Conservation (phyloP, 30 jellyfish, hydroid and myxozoan genomes). For the Calvadosia cruxmelitensis region DNA sequence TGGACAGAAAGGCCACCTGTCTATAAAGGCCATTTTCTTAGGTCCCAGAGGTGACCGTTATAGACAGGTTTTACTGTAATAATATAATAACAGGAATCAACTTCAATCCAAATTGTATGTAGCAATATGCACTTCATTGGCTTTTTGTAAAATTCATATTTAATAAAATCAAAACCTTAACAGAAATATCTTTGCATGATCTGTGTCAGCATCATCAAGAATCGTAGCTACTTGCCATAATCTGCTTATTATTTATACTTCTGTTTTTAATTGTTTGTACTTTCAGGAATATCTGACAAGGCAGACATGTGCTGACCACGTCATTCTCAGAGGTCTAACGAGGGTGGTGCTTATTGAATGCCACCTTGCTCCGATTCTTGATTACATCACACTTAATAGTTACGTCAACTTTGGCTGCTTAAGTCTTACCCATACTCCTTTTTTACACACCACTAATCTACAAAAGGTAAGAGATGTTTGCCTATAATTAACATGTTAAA, state of each 20-base stretch:
- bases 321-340: constrained; percentile 54
- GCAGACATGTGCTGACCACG: constrained; percentile 31
- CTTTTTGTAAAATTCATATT: no score
- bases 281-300: constrained; percentile 43
- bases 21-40: no score
- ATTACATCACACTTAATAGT: constrained; percentile 53
- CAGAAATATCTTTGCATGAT: no score
- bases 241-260: not conserved
- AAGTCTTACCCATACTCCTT: not conserved
- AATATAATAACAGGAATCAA: no score
- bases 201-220: no score
- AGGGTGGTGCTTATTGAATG: constrained; percentile 58
- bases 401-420: constrained; percentile 52
- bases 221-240: no score
- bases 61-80: no score
- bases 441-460: not conserved
- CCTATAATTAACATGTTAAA: no score
- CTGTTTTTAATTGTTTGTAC: not conserved
- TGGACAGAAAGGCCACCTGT: no score
- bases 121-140: not conserved
- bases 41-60: no score
- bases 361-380: constrained; percentile 39
- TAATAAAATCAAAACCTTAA: no score
- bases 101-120: no score
- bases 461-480: not conserved